These are phyloP conservation scores for Ammodytes dubius DNA, from an alignment of 2,113 vertebrate species.

Conservation along the genomic window DNA sequence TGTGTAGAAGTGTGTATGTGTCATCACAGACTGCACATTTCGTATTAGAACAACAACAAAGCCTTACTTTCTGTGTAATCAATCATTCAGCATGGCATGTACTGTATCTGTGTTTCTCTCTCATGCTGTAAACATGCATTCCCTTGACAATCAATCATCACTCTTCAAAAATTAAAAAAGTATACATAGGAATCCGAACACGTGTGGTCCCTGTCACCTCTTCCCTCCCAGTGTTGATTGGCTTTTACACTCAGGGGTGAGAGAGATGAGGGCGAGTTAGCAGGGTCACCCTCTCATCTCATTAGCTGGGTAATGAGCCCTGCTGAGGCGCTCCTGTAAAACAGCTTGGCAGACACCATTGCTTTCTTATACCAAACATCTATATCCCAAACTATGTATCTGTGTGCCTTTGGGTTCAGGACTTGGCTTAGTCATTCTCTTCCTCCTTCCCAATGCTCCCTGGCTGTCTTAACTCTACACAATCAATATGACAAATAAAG, in stretches of 20 bases:
- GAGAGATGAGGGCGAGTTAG: constrained; percentile 54
- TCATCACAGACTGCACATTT: constrained; percentile 1
- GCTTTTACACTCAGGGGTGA: constrained; percentile 51
- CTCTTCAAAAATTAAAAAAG: neutral
- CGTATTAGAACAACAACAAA: neutral
- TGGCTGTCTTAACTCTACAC: neutral
- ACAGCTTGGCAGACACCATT: constrained; percentile 45
- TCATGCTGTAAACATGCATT: neutral
- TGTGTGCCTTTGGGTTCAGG: neutral
- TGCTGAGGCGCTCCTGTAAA: constrained; percentile 68
- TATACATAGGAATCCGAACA: neutral
- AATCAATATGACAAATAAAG: neutral
- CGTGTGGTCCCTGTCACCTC: neutral
- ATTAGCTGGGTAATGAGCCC: constrained; percentile 77
- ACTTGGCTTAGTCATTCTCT: neutral
- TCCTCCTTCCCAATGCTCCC: neutral
- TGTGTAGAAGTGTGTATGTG: constrained; percentile 10
- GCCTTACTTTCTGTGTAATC: constrained; percentile 11
- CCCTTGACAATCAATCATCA: neutral
- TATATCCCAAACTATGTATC: constrained; percentile 19
- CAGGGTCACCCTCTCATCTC: constrained; percentile 77
- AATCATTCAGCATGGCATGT: constrained; percentile 1
- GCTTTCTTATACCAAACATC: neutral
- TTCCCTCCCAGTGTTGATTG: constrained; percentile 26
- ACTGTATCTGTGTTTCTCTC: neutral